Evolutionary conservation across 2,888 invertebrate species (phyloP), one percentile per base, ranked within the genome.

Genomic region (Epistrophella euchroma): DNA sequence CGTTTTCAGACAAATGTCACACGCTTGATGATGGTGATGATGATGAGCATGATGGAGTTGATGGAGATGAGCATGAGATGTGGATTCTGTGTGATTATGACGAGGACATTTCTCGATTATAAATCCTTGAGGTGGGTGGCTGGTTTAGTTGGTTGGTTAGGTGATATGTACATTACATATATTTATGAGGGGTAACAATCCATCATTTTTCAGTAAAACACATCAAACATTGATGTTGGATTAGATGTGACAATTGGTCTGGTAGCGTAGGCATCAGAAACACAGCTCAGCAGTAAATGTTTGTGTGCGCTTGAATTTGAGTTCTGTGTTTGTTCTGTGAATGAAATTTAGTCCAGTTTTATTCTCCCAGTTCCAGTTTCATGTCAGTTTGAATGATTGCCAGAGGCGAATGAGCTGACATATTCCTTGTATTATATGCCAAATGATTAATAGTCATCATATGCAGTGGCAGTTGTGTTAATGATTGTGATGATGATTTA

Each of bases 401-500:
- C 76, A 74, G 74, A 81, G 77, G 71, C 86, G 66, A 77, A 62
- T 70, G 73, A 82, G 70, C 73, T 82, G 82, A 86, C 86, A 74
- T 86, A 68, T 86, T 86, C 70, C 86, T 86, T 86, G 74, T 82
- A 71, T 74, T 82, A 52, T 81, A 58, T 78, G 77, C 77, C 68
- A 45, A 50, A 74, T 86, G 86, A 86, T 86, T 86, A 82, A 86
- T 86, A 78, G 86, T 86, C 86, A 82, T 82, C 86, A 62, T 86
- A 86, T 86, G 86, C 86, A 86, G 74, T 82, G 86, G 82, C 86
- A 78, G 77, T 86, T 86, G 86, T 86, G 86, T 86, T 86, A 86
- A 86, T 86, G 86, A 86, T 86, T 78, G 86, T 82, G 86, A 86
- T 78, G 86, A 86, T 86, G 86, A 86, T 86, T 86, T 86, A 86